Evolutionary conservation across 2,888 invertebrate genomes (phyloP), one percentile per base, ranked within the genome.

Genomic region (Eupeodes latifasciatus): DNA sequence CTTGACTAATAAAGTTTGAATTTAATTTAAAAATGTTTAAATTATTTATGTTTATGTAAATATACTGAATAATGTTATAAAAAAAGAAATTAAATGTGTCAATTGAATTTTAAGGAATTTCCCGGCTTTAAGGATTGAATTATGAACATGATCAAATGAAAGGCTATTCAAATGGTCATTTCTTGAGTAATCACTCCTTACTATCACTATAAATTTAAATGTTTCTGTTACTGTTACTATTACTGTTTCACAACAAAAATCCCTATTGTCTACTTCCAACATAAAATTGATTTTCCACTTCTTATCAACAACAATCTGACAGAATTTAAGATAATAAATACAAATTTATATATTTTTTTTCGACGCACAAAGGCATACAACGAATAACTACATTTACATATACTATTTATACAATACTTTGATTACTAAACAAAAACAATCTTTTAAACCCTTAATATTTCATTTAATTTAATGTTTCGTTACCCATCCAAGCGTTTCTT

Each of bases 301-400:
- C 57, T 64, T n/a, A 71, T 16, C n/a, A 51, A 40, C 40, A 53
- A 53, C 34, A 47, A 36, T 36, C 51, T 40, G 51, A 69, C 53
- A 69, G 36, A 71, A 64, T 40, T 55, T 44, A 53, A 19, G 40
- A 11, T 51, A 71, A 49, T 62, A n/a, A 55, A 55, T 40, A 47
- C 69, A 51, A 66, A 72, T 51, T 72, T 66, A 59, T 64, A 77
- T 59, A 57, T 57, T 51, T 55, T 44, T 16, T 11, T 66, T 49
- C 11, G 16, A 61, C 40, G 47, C 47, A 69, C 47, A 36, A 67
- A 71, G 69, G 19, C 80, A 55, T 59, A 64, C 51, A 51, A 85
- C 75, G 64, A 75, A 64, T 71, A 81, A 62, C 61, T 75, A 84
- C 67, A 76, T 71, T 76, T 64, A 76, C 40, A 40, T 40, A 40